A percentile compares a stretch with the other conserved stretches of the same genome.
phyloP scores from a whole-genome alignment of 2,797 vertebrate genomes.

The Oophaga sylvatica region DNA sequence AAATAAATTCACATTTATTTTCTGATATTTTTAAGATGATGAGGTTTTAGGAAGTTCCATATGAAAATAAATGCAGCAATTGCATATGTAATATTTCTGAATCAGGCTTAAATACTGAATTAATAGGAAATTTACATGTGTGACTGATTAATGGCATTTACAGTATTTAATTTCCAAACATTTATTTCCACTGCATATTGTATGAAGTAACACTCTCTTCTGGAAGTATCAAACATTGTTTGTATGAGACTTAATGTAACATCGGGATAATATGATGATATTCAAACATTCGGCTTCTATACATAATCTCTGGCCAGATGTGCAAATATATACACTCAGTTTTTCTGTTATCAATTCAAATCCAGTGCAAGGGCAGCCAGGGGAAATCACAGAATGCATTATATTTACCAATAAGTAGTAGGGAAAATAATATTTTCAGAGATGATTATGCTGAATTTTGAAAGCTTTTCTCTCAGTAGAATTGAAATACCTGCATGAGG shows the following conservation, averaged over 20 bases:
- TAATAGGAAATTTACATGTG: not conserved
- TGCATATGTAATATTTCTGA: not conserved
- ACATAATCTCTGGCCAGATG: conserved; percentile 53
- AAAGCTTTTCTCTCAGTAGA: conserved; percentile 40
- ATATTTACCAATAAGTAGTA: conserved; percentile 49
- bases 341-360: conserved; percentile 50
- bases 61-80: not conserved
- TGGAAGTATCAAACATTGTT: conserved; percentile 19
- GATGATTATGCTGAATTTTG: conserved; percentile 32
- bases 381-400: conserved; percentile 50
- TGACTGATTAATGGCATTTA: not conserved
- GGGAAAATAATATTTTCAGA: conserved; percentile 45
- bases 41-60: not conserved
- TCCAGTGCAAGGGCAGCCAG: conserved; percentile 35
- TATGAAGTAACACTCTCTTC: conserved; percentile 1
- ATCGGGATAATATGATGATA: conserved; percentile 32
- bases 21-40: not conserved
- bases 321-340: conserved; percentile 30
- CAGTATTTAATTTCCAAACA: not conserved
- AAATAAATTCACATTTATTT: too few species aligned
- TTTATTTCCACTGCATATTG: not conserved
- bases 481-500: conserved; percentile 17
- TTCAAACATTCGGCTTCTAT: conserved; percentile 47
- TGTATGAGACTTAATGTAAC: conserved; percentile 15
- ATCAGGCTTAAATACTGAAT: not conserved